Evolutionary conservation across 2,888 invertebrate species (phyloP), one percentile per base, ranked within the genome.

Genomic region (Hemicrepidius hirtus): DNA sequence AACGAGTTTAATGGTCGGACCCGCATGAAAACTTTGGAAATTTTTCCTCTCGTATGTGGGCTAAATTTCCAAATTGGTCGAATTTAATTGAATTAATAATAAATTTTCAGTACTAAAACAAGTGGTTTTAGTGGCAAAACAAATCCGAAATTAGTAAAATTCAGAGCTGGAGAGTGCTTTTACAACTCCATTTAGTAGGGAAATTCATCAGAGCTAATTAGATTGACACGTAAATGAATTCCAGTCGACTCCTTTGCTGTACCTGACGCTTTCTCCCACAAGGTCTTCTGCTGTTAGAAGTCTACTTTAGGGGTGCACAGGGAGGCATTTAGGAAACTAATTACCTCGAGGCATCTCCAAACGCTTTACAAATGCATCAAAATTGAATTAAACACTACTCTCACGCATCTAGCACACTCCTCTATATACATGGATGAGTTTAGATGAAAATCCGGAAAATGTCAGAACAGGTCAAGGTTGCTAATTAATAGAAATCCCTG

Each of bases 131-230:
- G 53, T 12, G 12, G 24, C 16, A 53, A 28, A 53, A 28, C 28
- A 53, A 53, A 53, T 53, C 53, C 24, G 53, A 13, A 53, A 53
- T 53, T 53, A 32, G 32, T 13, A 53, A 53, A 53, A 66, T 66
- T 55, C 55, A 66, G 53, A n/a, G 24, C 55, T 32, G 66, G 41
- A 64, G 60, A 66, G 65, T 41, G 49, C 71, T 75, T 71, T 76
- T 75, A 71, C 37, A 50, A 68, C 44, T 70, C 75, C 76, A 76
- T 78, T 78, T 73, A 77, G 74, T 64, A 71, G 71, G 66, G 71
- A 77, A 79, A 78, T 77, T 77, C 78, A 76, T 78, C 76, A 76
- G 60, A 69, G 46, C 68, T 79, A 78, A 79, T 79, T 77, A 77
- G 69, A 78, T 79, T 77, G 77, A 75, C 74, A 74, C 75, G 67